Evolutionary conservation across 2,113 vertebrate genomes (phyloP).

Genomic region (Protobothrops mucrosquamatus): DNA sequence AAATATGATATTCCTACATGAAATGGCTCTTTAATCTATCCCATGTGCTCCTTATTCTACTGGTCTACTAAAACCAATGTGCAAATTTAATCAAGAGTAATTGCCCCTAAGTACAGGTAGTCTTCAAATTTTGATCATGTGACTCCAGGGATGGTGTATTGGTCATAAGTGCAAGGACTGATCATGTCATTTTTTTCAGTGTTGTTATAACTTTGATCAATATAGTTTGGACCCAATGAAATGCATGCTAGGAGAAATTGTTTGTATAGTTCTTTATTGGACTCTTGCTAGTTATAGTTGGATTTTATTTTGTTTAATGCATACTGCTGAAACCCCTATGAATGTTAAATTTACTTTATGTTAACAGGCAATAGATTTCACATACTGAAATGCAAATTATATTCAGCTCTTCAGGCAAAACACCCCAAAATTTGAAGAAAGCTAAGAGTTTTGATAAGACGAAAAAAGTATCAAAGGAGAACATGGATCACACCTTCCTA

Average conservation of each 20-base stretch:
- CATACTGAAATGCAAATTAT: not conserved
- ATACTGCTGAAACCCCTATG: not conserved
- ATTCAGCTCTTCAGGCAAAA: not conserved
- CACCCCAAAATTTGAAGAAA: not conserved
- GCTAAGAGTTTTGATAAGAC: not conserved
- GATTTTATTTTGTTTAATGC: not conserved
- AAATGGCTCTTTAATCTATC: no score
- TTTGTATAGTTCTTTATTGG: not conserved
- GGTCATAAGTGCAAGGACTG: not conserved
- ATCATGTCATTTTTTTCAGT: not conserved
- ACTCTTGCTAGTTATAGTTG: not conserved
- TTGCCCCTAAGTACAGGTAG: no score
- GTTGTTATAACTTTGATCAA: not conserved
- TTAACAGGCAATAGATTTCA: not conserved
- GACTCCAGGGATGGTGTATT: not conserved
- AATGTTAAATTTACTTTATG: not conserved
- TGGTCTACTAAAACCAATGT: no score
- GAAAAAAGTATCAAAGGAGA: not conserved
- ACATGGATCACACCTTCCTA: not conserved
- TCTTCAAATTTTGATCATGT: not conserved
- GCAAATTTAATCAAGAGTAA: no score
- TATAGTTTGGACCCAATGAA: not conserved
- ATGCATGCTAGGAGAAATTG: not conserved
- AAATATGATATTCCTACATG: no score
- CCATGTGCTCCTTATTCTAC: no score